These are phyloP conservation scores for Pagrus major DNA, from an alignment of 2,113 vertebrate genomes.

Conservation along the genomic window DNA sequence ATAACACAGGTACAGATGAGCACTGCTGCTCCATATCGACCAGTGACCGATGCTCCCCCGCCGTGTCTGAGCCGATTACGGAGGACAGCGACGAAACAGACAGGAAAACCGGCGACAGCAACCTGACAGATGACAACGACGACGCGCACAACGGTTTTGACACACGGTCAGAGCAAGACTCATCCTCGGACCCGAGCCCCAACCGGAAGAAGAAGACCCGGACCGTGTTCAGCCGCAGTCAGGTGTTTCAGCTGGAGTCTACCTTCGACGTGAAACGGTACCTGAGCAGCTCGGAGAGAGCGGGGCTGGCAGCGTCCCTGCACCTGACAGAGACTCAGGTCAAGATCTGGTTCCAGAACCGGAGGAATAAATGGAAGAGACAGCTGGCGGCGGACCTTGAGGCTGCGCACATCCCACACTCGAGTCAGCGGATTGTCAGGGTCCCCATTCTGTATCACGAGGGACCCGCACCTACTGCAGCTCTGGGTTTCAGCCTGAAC, in stretches of 20 bases:
- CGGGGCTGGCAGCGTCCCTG: slow-evolving; percentile 88
- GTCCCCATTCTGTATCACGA: slow-evolving; percentile 95
- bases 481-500: slow-evolving; percentile 84
- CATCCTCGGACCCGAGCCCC: slow-evolving; percentile 52
- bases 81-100: slow-evolving; percentile 77
- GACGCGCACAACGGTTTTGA: slow-evolving; percentile 62
- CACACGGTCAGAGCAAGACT: slow-evolving; percentile 57
- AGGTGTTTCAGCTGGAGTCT: slow-evolving; percentile 92
- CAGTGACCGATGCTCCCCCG: slow-evolving; percentile 89
- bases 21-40: slow-evolving; percentile 76
- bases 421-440: slow-evolving; percentile 90
- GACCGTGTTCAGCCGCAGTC: slow-evolving; percentile 92
- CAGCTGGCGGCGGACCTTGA: slow-evolving; percentile 92
- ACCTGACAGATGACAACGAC: slow-evolving; percentile 69
- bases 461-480: slow-evolving; percentile 75
- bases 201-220: slow-evolving; percentile 91
- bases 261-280: slow-evolving; percentile 92
- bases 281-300: slow-evolving; percentile 91
- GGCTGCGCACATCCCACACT: slow-evolving; percentile 87
- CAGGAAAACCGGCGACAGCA: slow-evolving; percentile 58
- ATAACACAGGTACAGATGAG: slow-evolving; percentile 60
- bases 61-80: slow-evolving; percentile 82
- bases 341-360: slow-evolving; percentile 95
- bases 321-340: slow-evolving; percentile 93
- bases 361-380: slow-evolving; percentile 93